Percentiles rank a stretch among this genome's conserved stretches.
These are phyloP conservation scores for Coregonus sp. DNA, from an alignment of 2,797 vertebrate species.

Conservation along the genomic window DNA sequence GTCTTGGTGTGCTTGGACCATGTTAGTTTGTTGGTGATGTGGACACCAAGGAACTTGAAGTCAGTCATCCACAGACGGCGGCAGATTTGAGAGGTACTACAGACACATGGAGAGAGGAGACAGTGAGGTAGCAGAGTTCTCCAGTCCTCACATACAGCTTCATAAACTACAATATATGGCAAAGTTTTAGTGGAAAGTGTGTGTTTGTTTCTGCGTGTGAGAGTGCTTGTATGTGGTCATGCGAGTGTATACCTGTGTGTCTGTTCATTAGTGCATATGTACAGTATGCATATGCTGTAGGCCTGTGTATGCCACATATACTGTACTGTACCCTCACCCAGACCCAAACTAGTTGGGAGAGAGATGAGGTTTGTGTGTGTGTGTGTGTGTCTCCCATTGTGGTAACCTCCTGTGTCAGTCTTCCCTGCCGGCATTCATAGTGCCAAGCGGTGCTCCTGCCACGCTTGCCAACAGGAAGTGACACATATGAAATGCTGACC, in stretches of 20 bases:
- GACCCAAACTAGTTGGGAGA: constrained; percentile 46
- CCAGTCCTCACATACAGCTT: background rate
- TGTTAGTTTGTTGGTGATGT: no score
- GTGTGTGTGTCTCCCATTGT: constrained; percentile 36
- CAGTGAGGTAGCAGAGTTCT: background rate
- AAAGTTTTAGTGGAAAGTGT: background rate
- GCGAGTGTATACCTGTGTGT: background rate
- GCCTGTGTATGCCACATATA: constrained; percentile 24
- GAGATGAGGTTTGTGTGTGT: constrained; percentile 19
- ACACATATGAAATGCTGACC: constrained; percentile 77
- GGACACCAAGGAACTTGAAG: no score
- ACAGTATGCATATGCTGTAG: constrained; percentile 8
- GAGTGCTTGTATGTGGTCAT: background rate
- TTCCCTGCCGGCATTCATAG: constrained; percentile 60
- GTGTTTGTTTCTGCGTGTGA: constrained; percentile 8
- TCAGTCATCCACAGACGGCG: constrained; percentile 10
- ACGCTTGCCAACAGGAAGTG: constrained; percentile 70
- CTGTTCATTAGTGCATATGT: background rate
- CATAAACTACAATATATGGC: background rate
- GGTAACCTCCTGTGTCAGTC: constrained; percentile 71
- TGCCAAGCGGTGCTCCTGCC: constrained; percentile 58
- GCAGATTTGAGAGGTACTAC: background rate
- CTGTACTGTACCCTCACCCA: constrained; percentile 36
- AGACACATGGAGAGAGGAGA: background rate
- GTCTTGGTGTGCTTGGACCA: no score